Evolutionary conservation across 2,888 invertebrate species (phyloP).

Genomic region (Salticus scenicus): DNA sequence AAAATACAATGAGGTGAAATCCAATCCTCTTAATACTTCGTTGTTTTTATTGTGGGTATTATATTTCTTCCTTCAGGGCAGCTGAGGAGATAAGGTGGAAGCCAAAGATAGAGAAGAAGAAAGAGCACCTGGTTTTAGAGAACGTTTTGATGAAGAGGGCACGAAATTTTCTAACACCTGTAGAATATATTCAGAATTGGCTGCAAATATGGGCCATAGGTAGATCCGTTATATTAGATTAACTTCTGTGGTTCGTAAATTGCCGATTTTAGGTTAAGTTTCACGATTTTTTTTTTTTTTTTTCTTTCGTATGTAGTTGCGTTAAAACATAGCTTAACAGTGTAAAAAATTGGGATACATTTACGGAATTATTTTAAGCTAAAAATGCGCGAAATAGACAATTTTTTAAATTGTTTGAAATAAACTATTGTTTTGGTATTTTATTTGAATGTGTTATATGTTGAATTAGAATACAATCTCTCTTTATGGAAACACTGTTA

Average conservation of each 20-base stretch:
- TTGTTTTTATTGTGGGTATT: not conserved
- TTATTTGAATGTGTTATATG: too few species aligned
- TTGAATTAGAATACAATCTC: too few species aligned
- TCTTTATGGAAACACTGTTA: too few species aligned
- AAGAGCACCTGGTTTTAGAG: not conserved
- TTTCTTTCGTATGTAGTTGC: too few species aligned
- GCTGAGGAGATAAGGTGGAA: constrained; percentile 5
- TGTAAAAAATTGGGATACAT: too few species aligned
- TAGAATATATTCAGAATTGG: not conserved
- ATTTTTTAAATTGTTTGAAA: too few species aligned
- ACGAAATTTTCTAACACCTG: not conserved
- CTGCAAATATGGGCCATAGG: not conserved
- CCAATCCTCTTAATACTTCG: not conserved
- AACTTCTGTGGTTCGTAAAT: not conserved
- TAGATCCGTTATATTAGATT: not conserved
- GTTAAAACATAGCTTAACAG: too few species aligned
- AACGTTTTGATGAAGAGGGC: too few species aligned
- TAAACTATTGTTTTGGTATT: too few species aligned
- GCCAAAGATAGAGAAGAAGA: not conserved
- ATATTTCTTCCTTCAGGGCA: not conserved
- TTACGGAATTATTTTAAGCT: too few species aligned
- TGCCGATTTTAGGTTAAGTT: not conserved
- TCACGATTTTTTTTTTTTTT: too few species aligned
- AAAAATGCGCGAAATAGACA: too few species aligned
- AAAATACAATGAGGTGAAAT: not conserved